These are phyloP conservation scores for Brachyistius frenatus DNA, from an alignment of 2,113 vertebrate species.

Conservation along the genomic window DNA sequence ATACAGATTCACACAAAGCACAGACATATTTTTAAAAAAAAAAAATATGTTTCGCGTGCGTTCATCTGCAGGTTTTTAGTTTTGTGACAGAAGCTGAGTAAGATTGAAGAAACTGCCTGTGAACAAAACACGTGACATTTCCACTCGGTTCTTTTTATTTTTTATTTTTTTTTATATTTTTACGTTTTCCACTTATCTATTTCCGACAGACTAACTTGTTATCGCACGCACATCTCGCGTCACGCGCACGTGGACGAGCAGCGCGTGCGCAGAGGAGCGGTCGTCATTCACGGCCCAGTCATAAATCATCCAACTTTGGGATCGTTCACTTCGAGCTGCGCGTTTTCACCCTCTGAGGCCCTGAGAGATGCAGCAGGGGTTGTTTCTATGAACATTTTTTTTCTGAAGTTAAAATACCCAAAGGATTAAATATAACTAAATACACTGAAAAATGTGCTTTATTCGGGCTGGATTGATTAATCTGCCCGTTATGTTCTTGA, in stretches of 20 bases:
- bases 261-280: constrained; percentile 38
- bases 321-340: constrained; percentile 33
- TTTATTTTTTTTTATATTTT: neutral
- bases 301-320: constrained; percentile 50
- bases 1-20: neutral
- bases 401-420: neutral
- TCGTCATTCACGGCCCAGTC: constrained; percentile 21
- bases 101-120: constrained; percentile 22
- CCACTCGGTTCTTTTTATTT: neutral
- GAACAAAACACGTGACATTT: neutral
- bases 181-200: neutral
- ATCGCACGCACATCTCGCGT: constrained; percentile 21
- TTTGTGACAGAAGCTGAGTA: constrained; percentile 7
- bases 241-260: constrained; percentile 41
- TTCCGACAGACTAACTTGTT: constrained; percentile 41
- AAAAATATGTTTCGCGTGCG: neutral
- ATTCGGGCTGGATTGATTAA: neutral
- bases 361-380: neutral
- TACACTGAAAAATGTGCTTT: neutral
- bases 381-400: neutral
- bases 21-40: neutral
- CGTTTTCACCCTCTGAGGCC: constrained; percentile 16
- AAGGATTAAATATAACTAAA: neutral
- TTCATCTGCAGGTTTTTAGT: neutral
- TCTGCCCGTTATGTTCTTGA: neutral